phyloP scores from a whole-genome alignment of 2,888 invertebrate species.

The Platypus cylindrus region DNA sequence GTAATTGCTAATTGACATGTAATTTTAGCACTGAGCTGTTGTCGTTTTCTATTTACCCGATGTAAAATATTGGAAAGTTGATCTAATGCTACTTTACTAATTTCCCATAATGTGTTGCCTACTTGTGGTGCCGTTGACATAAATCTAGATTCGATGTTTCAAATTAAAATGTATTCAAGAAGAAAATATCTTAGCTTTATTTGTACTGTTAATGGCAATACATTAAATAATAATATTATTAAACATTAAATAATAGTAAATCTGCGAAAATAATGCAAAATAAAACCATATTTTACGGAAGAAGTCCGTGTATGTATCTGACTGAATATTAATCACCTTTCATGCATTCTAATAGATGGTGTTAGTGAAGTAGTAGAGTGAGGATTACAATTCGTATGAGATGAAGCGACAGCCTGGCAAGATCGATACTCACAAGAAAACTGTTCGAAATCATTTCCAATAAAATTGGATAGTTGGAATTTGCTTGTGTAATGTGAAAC shows the following conservation, averaged over 20 bases:
- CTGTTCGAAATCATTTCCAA: constrained; percentile 10
- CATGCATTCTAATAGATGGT: constrained; percentile 5
- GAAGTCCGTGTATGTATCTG: no score
- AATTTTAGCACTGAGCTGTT: constrained; percentile 40
- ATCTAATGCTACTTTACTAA: constrained; percentile 48
- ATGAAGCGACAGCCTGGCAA: constrained; percentile 12
- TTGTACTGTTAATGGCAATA: no score
- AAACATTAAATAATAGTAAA: no score
- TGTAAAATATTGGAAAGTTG: constrained; percentile 42
- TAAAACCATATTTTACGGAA: no score
- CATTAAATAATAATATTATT: no score
- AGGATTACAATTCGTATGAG: constrained; percentile 6
- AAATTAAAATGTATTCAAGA: no score
- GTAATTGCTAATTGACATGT: constrained; percentile 54
- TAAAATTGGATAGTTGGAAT: constrained; percentile 10
- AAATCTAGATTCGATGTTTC: constrained; percentile 41
- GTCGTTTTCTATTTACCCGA: constrained; percentile 36
- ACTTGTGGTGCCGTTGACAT: constrained; percentile 57
- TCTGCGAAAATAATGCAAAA: no score
- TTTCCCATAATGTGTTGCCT: constrained; percentile 45
- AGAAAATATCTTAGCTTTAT: no score
- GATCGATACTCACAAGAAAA: constrained; percentile 8
- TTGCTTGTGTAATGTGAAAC: constrained; percentile 11
- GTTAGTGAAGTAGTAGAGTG: not conserved
- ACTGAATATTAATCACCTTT: constrained; percentile 12